phyloP scores from a whole-genome alignment of 2,797 vertebrate genomes.

The Danio tinwini region DNA sequence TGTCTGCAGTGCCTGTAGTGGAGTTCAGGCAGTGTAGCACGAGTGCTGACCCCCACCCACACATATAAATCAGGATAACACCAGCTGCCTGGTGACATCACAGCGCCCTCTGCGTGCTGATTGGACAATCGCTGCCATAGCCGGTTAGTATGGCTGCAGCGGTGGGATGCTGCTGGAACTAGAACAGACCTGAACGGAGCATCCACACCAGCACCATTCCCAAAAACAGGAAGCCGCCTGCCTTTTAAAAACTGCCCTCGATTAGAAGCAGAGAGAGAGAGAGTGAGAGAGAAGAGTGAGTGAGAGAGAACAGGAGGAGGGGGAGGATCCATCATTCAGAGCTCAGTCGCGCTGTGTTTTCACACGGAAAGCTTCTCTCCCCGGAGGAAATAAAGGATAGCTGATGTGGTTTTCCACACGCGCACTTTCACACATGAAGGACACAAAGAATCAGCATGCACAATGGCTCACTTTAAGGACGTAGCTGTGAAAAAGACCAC shows the following conservation, averaged over 20 bases:
- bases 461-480: conserved; percentile 83
- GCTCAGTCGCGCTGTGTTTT: conserved; percentile 69
- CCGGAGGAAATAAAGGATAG: conserved; percentile 69
- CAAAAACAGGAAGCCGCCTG: conserved; percentile 72
- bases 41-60: conserved; percentile 44
- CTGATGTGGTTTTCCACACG: conserved; percentile 64
- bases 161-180: conserved; percentile 73
- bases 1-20: conserved; percentile 36
- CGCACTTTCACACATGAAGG: conserved; percentile 49
- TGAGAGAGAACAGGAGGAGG: conserved; percentile 56
- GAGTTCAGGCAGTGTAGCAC: conserved; percentile 45
- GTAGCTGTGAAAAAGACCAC: conserved; percentile 78
- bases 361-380: conserved; percentile 70
- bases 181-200: conserved; percentile 71
- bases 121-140: conserved; percentile 75
- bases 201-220: conserved; percentile 75
- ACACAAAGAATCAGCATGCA: conserved; percentile 65
- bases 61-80: conserved; percentile 65
- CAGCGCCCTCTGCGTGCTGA: conserved; percentile 68
- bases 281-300: conserved; percentile 53
- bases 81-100: conserved; percentile 78
- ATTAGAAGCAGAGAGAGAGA: conserved; percentile 62
- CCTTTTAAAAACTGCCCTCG: conserved; percentile 66
- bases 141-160: conserved; percentile 70
- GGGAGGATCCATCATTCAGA: conserved; percentile 64